Evolutionary conservation across 2,888 invertebrate species (phyloP).

Genomic region (Chloromyia formosa): DNA sequence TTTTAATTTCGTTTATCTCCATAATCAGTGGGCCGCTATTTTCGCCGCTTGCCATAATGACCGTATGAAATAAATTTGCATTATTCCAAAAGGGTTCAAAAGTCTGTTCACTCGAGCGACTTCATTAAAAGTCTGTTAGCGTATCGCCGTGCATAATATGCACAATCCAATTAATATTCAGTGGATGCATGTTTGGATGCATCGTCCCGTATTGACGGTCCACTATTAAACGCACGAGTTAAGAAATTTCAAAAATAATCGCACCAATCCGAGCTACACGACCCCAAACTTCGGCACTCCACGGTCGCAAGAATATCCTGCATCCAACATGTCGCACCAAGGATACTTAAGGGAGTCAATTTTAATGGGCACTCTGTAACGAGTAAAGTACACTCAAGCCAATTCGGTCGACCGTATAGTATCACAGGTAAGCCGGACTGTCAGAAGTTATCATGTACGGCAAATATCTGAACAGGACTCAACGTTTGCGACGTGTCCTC

Average conservation of each 20-base stretch:
- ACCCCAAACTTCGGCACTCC: no score
- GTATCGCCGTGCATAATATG: background rate
- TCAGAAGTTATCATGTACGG: conserved; percentile 29
- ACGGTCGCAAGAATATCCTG: no score
- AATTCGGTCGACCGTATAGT: conserved; percentile 7
- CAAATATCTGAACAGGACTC: conserved; percentile 13
- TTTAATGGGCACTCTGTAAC: background rate
- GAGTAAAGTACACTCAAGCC: background rate
- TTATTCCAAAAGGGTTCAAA: no score
- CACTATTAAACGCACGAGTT: conserved; percentile 20
- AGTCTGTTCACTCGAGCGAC: no score
- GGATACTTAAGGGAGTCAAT: background rate
- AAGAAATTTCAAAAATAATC: no score
- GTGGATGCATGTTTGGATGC: conserved; percentile 13
- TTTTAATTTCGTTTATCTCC: no score
- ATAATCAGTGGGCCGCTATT: no score
- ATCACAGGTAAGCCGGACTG: conserved; percentile 8
- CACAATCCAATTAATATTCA: conserved; percentile 28
- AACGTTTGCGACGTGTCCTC: background rate
- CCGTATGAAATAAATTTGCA: no score
- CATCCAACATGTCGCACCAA: no score
- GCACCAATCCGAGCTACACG: no score
- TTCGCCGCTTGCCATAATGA: no score
- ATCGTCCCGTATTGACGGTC: background rate
- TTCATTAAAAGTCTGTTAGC: no score